Conservation (phyloP, 37 sponge, comb jelly and placozoan genomes). For the Halichondria panicea region DNA sequence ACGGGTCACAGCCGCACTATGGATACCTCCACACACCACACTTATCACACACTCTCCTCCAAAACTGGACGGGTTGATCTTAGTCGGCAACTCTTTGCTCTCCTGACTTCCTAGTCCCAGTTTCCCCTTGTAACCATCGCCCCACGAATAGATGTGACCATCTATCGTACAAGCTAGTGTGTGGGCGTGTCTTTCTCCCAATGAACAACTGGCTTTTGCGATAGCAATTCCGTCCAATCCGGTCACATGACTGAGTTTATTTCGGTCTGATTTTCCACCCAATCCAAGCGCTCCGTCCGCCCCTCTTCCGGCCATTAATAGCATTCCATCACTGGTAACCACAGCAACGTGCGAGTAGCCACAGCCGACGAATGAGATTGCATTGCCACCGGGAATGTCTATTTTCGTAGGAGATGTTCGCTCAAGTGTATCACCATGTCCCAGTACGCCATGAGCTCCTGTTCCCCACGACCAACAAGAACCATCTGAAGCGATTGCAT, state of each 20-base stretch:
- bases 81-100: conserved; percentile 21
- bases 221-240: conserved; percentile 1
- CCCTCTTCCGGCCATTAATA: conserved; percentile 52
- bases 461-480: conserved; percentile 53
- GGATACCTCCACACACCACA: conserved; percentile 61
- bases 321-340: conserved; percentile 19
- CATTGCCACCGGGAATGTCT: neutral
- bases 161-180: conserved; percentile 65
- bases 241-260: conserved; percentile 10
- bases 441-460: conserved; percentile 58
- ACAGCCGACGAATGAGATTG: conserved; percentile 16
- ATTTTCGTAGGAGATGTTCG: conserved; percentile 2
- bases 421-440: conserved; percentile 43
- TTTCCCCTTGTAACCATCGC: conserved; percentile 81
- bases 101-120: conserved; percentile 42
- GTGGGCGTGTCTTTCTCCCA: conserved; percentile 74
- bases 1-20: conserved; percentile 55
- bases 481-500: conserved; percentile 33
- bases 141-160: conserved; percentile 73
- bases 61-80: conserved; percentile 40
- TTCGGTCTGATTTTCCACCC: conserved; percentile 6
- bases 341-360: conserved; percentile 69
- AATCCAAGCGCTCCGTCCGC: conserved; percentile 39
- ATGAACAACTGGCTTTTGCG: conserved; percentile 54
- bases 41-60: conserved; percentile 14